Conservation (phyloP, 2,113 vertebrate genomes). For the Echinops telfairi region DNA sequence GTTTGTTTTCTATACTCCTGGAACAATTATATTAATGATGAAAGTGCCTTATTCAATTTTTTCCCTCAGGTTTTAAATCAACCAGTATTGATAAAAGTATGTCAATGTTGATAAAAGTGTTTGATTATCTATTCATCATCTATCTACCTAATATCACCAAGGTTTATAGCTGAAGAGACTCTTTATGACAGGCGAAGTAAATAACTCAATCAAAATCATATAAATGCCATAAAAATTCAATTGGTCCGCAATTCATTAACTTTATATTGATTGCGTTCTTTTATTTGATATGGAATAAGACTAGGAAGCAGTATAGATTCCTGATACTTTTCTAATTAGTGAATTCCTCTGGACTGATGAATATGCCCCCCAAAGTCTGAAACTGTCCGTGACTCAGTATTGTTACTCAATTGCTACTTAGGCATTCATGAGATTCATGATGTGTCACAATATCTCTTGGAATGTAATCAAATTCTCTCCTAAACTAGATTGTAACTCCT, state of each 20-base stretch:
- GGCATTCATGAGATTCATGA: not conserved
- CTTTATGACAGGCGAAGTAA: not conserved
- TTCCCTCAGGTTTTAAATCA: not conserved
- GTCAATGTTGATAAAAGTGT: too few relatives aligned
- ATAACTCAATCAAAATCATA: not conserved
- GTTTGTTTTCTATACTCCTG: not conserved
- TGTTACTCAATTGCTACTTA: not conserved
- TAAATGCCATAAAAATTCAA: not conserved
- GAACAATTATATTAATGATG: not conserved
- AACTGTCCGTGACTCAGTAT: not conserved
- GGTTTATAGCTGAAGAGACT: not conserved
- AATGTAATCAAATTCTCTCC: slow-evolving; percentile 15
- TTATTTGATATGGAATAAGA: not conserved
- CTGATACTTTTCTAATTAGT: not conserved
- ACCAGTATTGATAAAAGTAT: too few relatives aligned
- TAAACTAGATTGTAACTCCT: not conserved
- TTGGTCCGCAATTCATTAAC: not conserved
- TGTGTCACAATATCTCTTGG: not conserved
- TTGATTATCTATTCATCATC: not conserved
- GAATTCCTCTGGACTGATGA: not conserved
- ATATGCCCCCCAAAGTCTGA: not conserved
- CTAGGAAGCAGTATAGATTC: not conserved
- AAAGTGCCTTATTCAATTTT: not conserved
- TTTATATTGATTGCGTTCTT: not conserved
- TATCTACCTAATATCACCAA: not conserved